These are phyloP conservation scores for Parnassius mnemosyne DNA, from an alignment of 2,888 invertebrate genomes.

Conservation along the genomic window DNA sequence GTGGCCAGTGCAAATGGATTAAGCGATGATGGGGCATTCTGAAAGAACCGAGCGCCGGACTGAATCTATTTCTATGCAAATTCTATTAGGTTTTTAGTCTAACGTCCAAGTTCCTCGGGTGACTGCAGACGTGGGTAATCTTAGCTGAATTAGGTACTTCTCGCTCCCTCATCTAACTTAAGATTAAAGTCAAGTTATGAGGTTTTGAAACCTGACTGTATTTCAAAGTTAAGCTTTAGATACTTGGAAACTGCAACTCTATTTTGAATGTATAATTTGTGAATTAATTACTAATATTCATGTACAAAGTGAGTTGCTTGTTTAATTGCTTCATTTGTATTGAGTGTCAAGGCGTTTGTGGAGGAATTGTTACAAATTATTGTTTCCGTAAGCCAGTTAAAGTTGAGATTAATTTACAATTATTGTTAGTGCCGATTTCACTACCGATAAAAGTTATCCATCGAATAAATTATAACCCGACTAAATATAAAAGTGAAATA, in stretches of 20 bases:
- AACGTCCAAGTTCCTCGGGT: conserved; percentile 36
- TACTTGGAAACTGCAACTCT: conserved; percentile 6
- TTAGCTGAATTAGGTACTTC: conserved; percentile 23
- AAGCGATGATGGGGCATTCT: conserved; percentile 56
- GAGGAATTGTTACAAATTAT: too few relatives aligned
- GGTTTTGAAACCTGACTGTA: conserved; percentile 23
- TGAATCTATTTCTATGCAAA: conserved; percentile 65
- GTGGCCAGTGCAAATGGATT: conserved; percentile 60
- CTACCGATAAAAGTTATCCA: too few relatives aligned
- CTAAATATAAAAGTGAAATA: too few relatives aligned
- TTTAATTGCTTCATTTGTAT: conserved; percentile 11
- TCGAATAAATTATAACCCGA: too few relatives aligned
- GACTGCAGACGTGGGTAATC: conserved; percentile 26
- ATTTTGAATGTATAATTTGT: conserved; percentile 11
- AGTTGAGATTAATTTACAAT: too few relatives aligned
- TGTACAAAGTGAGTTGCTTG: background rate
- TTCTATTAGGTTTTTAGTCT: conserved; percentile 62
- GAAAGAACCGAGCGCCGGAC: conserved; percentile 40
- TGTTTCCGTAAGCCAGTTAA: too few relatives aligned
- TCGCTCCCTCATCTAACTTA: conserved; percentile 16
- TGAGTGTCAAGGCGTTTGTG: background rate
- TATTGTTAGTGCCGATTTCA: too few relatives aligned
- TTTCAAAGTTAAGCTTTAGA: conserved; percentile 14
- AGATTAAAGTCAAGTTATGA: conserved; percentile 24
- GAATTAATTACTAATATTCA: conserved; percentile 16